A percentile compares a stretch with the other conserved stretches of the same genome.
These are phyloP conservation scores for Tetragnatha montana DNA, from an alignment of 2,888 invertebrate genomes.

Conservation along the genomic window DNA sequence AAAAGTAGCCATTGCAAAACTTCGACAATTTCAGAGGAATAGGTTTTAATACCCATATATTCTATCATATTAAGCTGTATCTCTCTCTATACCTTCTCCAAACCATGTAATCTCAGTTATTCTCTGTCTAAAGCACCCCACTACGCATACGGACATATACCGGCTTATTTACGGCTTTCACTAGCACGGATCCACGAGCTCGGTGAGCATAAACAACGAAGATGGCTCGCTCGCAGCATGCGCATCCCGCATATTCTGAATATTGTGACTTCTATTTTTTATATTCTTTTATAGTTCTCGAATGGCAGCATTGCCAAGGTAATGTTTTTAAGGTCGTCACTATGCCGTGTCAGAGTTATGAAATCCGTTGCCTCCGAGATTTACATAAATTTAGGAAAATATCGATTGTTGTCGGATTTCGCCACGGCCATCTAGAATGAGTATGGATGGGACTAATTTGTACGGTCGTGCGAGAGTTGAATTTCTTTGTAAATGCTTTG, in stretches of 20 bases:
- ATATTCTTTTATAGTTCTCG: neutral
- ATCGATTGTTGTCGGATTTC: constrained; percentile 10
- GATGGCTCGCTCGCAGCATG: neutral
- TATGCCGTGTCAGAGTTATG: constrained; percentile 13
- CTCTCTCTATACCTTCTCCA: neutral
- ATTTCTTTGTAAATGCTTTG: too few species aligned
- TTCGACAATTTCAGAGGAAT: too few species aligned
- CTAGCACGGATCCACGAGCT: constrained; percentile 19
- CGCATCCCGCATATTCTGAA: constrained; percentile 1
- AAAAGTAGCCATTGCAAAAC: too few species aligned
- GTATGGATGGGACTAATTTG: neutral
- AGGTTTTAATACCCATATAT: too few species aligned
- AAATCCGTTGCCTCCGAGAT: constrained; percentile 21
- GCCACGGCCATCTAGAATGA: neutral
- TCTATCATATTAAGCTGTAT: neutral
- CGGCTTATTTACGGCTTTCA: constrained; percentile 19
- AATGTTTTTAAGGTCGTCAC: constrained; percentile 21
- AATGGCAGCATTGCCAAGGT: constrained; percentile 40
- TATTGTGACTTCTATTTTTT: neutral
- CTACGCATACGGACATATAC: neutral
- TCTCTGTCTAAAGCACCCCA: neutral
- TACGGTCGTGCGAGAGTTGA: too few species aligned
- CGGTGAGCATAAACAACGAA: constrained; percentile 14
- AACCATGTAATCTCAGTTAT: neutral
- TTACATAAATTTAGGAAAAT: constrained; percentile 26